Evolutionary conservation across 2,113 vertebrate genomes (phyloP).

Genomic region (Castor canadensis): DNA sequence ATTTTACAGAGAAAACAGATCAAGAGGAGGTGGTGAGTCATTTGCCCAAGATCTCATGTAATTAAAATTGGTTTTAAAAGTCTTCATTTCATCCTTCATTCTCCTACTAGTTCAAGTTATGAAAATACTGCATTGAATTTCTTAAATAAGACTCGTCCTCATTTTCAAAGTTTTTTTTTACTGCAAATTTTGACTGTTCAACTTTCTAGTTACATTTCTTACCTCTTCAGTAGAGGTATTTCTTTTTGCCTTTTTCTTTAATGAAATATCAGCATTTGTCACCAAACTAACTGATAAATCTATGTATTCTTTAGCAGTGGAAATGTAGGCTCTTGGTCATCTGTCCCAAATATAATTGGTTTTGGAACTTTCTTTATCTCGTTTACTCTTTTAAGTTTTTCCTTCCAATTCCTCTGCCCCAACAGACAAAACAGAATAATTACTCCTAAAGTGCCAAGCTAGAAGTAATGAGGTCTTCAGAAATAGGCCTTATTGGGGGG

Average conservation of each 20-base stretch:
- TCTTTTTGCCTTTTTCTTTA: constrained; percentile 31
- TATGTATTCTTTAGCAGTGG: constrained; percentile 14
- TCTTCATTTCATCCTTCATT: constrained; percentile 21
- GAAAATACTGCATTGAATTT: constrained; percentile 8
- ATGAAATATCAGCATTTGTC: neutral
- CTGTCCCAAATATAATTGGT: constrained; percentile 23
- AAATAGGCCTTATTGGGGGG: constrained; percentile 22
- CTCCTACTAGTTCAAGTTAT: constrained; percentile 19
- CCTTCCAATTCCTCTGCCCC: neutral
- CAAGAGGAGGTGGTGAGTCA: neutral
- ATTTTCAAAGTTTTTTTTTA: constrained; percentile 42
- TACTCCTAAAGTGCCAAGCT: neutral
- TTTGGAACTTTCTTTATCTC: constrained; percentile 26
- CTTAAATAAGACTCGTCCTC: constrained; percentile 39
- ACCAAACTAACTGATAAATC: constrained; percentile 40
- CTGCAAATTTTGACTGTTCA: constrained; percentile 26
- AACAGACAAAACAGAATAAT: constrained; percentile 13
- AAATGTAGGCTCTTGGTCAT: constrained; percentile 24
- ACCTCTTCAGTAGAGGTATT: neutral
- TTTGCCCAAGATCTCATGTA: neutral
- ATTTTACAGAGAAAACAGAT: constrained; percentile 48
- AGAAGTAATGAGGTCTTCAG: constrained; percentile 51
- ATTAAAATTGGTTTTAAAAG: constrained; percentile 25
- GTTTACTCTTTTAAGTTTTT: constrained; percentile 34
- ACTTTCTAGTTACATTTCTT: constrained; percentile 36